These are phyloP conservation scores for Melanaphis sacchari DNA, from an alignment of 1,140 invertebrate genomes.

Conservation along the genomic window DNA sequence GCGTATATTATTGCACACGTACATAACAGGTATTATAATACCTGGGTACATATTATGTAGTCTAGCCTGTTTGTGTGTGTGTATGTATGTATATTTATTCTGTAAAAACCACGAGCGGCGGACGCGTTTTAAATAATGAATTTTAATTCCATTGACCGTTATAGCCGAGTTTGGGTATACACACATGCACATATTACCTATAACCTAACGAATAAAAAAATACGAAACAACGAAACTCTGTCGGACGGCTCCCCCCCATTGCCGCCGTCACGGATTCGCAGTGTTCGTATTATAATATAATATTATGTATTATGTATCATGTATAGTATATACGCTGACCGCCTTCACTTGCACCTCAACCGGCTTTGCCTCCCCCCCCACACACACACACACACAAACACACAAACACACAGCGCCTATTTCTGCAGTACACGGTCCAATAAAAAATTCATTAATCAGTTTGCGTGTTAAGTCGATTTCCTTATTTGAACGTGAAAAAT, in stretches of 20 bases:
- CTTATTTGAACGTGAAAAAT: constrained; percentile 29
- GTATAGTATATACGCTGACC: neutral
- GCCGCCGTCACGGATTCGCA: neutral
- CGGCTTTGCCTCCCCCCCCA: neutral
- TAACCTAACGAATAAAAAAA: neutral
- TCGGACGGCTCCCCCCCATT: neutral
- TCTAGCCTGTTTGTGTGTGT: neutral
- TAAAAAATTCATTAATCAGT: constrained; percentile 55
- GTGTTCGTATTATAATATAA: neutral
- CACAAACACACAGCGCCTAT: neutral
- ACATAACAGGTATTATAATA: neutral
- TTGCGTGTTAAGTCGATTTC: constrained; percentile 53
- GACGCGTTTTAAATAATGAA: neutral
- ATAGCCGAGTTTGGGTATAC: neutral
- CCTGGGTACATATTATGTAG: too few species aligned
- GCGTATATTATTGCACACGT: neutral
- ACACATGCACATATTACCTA: neutral
- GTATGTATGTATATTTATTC: neutral
- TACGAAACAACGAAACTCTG: neutral
- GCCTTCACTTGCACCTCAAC: neutral
- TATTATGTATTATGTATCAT: constrained; percentile 15
- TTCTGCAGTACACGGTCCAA: neutral
- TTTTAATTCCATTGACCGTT: constrained; percentile 1
- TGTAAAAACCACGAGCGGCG: neutral
- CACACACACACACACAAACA: too few species aligned